phyloP scores from a whole-genome alignment of 2,888 invertebrate species.

The Icerya purchasi region DNA sequence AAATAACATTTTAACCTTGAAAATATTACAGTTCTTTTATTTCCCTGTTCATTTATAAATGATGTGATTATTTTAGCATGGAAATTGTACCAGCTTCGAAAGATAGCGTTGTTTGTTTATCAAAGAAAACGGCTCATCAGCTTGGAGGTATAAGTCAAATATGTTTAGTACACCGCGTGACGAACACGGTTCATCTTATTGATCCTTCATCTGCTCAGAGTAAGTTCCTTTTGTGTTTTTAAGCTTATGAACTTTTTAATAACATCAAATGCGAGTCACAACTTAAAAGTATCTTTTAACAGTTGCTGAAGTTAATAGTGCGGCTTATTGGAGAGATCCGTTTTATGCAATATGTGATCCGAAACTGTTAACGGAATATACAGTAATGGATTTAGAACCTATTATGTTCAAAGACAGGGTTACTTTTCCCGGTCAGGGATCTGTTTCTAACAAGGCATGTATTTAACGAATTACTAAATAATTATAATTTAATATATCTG shows the following conservation, averaged over 20 bases:
- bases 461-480: too few relatives aligned
- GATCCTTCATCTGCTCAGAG: conserved; percentile 73
- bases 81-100: conserved; percentile 93
- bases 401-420: conserved; percentile 51
- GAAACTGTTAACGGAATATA: conserved; percentile 73
- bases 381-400: conserved; percentile 82
- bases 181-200: conserved; percentile 75
- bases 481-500: conserved; percentile 1
- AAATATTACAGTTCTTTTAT: too few relatives aligned
- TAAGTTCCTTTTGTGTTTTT: conserved; percentile 25
- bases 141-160: conserved; percentile 72
- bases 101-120: conserved; percentile 75
- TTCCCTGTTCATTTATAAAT: too few relatives aligned
- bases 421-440: conserved; percentile 68
- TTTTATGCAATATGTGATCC: conserved; percentile 75
- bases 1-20: too few relatives aligned
- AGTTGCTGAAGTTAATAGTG: conserved; percentile 67
- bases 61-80: conserved; percentile 49
- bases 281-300: too few relatives aligned
- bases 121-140: conserved; percentile 63
- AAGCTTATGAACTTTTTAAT: background rate
- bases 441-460: conserved; percentile 49
- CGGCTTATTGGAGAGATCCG: conserved; percentile 64
- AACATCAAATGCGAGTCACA: too few relatives aligned
- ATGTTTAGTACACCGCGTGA: conserved; percentile 70